Evolutionary conservation across 1,140 invertebrate species (phyloP).

Genomic region (Brachionus paranguensis): DNA sequence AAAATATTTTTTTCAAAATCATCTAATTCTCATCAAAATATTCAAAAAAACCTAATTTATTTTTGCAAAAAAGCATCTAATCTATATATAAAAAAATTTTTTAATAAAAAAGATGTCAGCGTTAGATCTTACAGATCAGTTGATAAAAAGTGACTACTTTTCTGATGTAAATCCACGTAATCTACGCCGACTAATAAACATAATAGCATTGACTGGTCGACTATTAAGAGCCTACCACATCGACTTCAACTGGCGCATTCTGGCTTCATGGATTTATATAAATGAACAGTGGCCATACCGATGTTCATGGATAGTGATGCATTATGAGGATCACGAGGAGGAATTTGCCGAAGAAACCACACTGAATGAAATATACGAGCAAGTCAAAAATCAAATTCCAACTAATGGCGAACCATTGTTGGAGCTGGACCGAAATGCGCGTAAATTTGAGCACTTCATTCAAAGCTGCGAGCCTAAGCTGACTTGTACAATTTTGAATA

Average conservation of each 20-base stretch:
- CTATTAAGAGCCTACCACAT: slow-evolving; percentile 94
- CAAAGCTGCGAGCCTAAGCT: slow-evolving; percentile 70
- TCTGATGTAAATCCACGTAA: slow-evolving; percentile 88
- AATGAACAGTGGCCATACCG: slow-evolving; percentile 97
- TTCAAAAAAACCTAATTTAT: too few relatives aligned
- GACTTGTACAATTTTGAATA: slow-evolving; percentile 72
- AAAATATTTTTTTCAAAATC: too few relatives aligned
- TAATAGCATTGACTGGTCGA: slow-evolving; percentile 87
- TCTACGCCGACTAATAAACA: slow-evolving; percentile 92
- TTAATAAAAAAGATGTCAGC: slow-evolving; percentile 43
- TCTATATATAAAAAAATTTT: background rate
- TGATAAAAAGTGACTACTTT: slow-evolving; percentile 54
- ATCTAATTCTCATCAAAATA: too few relatives aligned
- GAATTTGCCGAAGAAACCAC: slow-evolving; percentile 75
- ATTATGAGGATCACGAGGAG: slow-evolving; percentile 82
- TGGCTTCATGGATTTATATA: slow-evolving; percentile 93
- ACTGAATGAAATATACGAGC: slow-evolving; percentile 61
- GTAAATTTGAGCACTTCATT: slow-evolving; percentile 85
- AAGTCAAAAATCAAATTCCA: slow-evolving; percentile 66
- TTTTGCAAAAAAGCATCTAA: too few relatives aligned
- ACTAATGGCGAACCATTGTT: slow-evolving; percentile 75
- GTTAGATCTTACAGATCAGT: slow-evolving; percentile 49
- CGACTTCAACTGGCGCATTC: slow-evolving; percentile 95
- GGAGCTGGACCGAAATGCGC: slow-evolving; percentile 83
- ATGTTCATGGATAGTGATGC: slow-evolving; percentile 90